phyloP scores from a whole-genome alignment of 2,888 invertebrate genomes.

The Trichopoda pennipes region DNA sequence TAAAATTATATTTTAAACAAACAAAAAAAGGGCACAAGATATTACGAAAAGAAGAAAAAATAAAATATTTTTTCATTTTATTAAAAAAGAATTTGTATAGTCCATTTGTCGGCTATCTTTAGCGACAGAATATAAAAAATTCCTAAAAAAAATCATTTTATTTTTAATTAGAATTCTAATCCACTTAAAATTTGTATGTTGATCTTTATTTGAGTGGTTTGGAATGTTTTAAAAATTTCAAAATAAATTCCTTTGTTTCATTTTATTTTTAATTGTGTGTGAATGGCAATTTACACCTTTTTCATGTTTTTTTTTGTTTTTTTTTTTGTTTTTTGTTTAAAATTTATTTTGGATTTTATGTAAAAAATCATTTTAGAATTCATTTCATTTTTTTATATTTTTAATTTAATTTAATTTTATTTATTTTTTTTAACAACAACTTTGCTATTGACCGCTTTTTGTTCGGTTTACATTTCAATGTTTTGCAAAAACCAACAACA shows the following conservation, averaged over 20 bases:
- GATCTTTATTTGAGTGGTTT: background rate
- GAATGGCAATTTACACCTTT: constrained; percentile 20
- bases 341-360: background rate
- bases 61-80: background rate
- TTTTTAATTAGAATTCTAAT: background rate
- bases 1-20: no score
- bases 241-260: constrained; percentile 18
- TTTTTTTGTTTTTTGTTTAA: background rate
- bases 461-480: constrained; percentile 52
- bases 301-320: constrained; percentile 4
- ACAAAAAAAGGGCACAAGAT: no score
- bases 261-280: constrained; percentile 1
- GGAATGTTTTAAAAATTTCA: background rate
- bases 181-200: background rate
- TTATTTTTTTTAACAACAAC: no score
- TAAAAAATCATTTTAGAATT: constrained; percentile 18
- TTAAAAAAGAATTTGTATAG: background rate
- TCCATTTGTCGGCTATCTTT: background rate
- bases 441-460: constrained; percentile 61
- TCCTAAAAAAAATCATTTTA: no score
- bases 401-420: no score
- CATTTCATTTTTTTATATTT: constrained; percentile 6
- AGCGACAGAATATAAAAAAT: no score
- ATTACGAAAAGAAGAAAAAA: background rate
- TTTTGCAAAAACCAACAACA: constrained; percentile 24